Evolutionary conservation across 2,113 vertebrate genomes (phyloP).

Genomic region (Hippopotamus amphibius): DNA sequence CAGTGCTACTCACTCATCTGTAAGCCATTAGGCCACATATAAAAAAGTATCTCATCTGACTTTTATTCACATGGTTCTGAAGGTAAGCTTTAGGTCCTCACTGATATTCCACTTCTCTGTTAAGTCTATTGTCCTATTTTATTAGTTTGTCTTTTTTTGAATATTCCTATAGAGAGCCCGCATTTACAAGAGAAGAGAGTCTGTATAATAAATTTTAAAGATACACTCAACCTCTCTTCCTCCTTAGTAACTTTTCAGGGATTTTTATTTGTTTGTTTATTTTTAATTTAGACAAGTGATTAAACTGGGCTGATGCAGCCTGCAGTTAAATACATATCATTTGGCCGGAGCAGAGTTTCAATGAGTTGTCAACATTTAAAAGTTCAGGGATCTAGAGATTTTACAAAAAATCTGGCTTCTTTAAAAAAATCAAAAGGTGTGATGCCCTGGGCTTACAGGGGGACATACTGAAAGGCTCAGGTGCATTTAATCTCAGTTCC

Average conservation of each 20-base stretch:
- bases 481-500: fast-evolving
- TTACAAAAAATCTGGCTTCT: not conserved
- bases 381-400: not conserved
- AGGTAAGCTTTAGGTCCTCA: not conserved
- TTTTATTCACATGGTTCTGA: not conserved
- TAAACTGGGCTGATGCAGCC: not conserved
- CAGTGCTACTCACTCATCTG: not conserved
- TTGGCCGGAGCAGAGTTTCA: not conserved
- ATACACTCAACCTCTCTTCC: not conserved
- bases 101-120: not conserved
- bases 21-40: conserved; percentile 2
- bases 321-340: not conserved
- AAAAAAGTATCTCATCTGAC: not conserved
- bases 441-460: not conserved
- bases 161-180: not conserved
- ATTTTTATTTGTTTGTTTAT: conserved; percentile 15
- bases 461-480: not conserved
- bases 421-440: not conserved
- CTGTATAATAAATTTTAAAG: conserved; percentile 27
- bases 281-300: not conserved
- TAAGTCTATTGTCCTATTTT: not conserved
- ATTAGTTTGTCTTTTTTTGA: not conserved
- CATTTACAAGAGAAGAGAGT: conserved; percentile 47
- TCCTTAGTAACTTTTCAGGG: not conserved
- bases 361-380: not conserved